A percentile compares a stretch with the other conserved stretches of the same genome.
Conservation (phyloP, 2,888 invertebrate genomes). For the Caenorhabditis zanzibari region DNA sequence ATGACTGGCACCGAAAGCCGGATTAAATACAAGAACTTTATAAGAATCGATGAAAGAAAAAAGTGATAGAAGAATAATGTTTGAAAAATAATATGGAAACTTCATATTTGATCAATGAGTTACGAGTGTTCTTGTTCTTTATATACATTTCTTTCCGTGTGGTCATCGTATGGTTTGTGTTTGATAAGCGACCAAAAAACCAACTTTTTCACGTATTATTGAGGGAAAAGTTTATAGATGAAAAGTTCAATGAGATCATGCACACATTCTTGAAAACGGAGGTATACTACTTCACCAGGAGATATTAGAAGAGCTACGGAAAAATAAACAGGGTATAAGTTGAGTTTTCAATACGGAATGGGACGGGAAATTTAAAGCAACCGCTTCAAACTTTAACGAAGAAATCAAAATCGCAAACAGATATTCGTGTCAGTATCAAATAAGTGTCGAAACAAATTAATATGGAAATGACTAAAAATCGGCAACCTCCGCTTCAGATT, state of each 20-base stretch:
- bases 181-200: conserved; percentile 36
- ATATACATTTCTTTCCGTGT: conserved; percentile 17
- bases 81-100: neutral
- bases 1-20: conserved; percentile 66
- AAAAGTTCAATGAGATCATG: conserved; percentile 3
- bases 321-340: too few species aligned
- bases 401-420: too few species aligned
- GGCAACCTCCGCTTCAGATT: too few species aligned
- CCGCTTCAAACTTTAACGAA: too few species aligned
- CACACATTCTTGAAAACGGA: neutral
- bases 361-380: too few species aligned
- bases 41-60: conserved; percentile 14
- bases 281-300: neutral
- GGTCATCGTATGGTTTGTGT: conserved; percentile 48
- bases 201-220: conserved; percentile 13
- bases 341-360: too few species aligned
- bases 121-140: conserved; percentile 13
- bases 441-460: too few species aligned
- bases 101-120: neutral
- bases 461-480: too few species aligned
- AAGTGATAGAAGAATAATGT: conserved; percentile 14
- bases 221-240: neutral
- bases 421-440: too few species aligned
- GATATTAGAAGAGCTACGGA: neutral
- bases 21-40: conserved; percentile 66